Evolutionary conservation across 1,140 invertebrate species (phyloP), one percentile per base, ranked within the genome.

Genomic region (Bombus haemorrhoidalis): DNA sequence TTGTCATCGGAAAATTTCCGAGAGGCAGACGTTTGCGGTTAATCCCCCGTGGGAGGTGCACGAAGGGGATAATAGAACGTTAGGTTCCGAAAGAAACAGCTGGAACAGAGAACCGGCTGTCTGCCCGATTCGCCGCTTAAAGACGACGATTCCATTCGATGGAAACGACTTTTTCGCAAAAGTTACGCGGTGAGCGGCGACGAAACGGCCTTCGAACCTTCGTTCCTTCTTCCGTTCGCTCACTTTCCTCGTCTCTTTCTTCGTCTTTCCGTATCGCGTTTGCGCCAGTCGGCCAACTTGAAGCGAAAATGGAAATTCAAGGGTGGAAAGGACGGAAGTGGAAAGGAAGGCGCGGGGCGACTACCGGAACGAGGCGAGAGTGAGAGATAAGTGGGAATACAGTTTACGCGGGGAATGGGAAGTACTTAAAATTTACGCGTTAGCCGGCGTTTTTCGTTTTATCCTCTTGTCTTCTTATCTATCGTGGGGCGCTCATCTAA

Each of bases 391-490:
- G 76, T 84, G 79, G 25, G 76, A 85, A 85, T 85, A 68, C 77
- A 85, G 68, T 80, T 85, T 84, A 15, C 18, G 0, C 15, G 34
- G 28, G 71, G 71, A 75, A 47, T 68, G 64, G 82, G 64, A 79
- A 69, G 75, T 85, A 47, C 83, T 85, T 85, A 85, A 85, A 85
- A 85, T 85, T 85, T 85, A 85, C 66, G 80, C 76, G 83, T 85
- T 76, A 41, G n/a, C 39, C 75, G 41, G 13, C 76, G 66, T 62
- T 80, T 80, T 59, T 72, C 76, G 83, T 80, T 79, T 85, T 71
- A 76, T 80, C 68, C 68, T 13, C 68, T 68, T 47, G 83, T 72
- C 76, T 72, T 53, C 83, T 89, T 89, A 86, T 88, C 88, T 89
- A 86, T 89, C 79, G 74, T 15, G 25, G n/a, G 62, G 28, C 25